Conservation (phyloP, 2,113 vertebrate species). For the Bothrops jararaca region DNA sequence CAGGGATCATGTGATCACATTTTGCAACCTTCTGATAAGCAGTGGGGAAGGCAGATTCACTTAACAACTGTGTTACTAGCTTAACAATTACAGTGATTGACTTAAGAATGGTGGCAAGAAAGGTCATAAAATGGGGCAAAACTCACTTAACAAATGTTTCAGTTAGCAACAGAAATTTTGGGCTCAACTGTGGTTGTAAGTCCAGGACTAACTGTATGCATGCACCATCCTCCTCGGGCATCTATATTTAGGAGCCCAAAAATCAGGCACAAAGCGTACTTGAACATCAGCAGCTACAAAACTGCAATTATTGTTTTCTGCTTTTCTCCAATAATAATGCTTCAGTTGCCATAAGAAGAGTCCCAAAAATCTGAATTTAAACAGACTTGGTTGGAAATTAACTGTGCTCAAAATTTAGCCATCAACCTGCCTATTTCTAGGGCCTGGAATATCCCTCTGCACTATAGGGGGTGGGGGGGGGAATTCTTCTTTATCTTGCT, state of each 20-base stretch:
- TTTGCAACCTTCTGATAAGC: too few relatives aligned
- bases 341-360: neutral
- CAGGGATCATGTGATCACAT: too few relatives aligned
- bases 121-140: too few relatives aligned
- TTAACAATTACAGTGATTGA: too few relatives aligned
- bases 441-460: neutral
- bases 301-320: neutral
- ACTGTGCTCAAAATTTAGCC: neutral
- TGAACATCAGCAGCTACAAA: neutral
- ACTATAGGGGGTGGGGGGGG: neutral
- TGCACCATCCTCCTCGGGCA: neutral
- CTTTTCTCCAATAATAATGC: neutral
- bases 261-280: neutral
- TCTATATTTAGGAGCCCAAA: neutral
- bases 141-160: too few relatives aligned
- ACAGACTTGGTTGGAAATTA: neutral
- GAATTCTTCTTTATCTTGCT: neutral
- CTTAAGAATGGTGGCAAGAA: too few relatives aligned
- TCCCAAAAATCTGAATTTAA: constrained; percentile 2
- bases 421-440: neutral
- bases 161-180: too few relatives aligned
- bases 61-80: too few relatives aligned
- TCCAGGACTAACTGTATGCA: constrained; percentile 7
- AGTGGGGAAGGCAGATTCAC: too few relatives aligned
- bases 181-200: too few relatives aligned